Conservation (phyloP, 2,888 invertebrate genomes). For the Chrysina gloriosa region DNA sequence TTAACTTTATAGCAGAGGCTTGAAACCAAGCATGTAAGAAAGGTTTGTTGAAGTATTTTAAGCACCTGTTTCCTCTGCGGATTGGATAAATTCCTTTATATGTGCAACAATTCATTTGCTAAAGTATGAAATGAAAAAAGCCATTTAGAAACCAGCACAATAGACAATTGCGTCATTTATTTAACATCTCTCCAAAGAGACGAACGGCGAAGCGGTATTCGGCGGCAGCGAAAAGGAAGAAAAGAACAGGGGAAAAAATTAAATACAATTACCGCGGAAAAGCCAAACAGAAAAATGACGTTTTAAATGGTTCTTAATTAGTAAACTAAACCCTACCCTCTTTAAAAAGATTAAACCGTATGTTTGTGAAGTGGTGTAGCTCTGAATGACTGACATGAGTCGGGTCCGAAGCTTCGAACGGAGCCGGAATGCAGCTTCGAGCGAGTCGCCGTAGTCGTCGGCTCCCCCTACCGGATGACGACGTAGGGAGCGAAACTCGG, state of each 20-base stretch:
- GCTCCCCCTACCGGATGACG: conserved; percentile 21
- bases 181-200: conserved; percentile 22
- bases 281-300: conserved; percentile 64
- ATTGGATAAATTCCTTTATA: too few species aligned
- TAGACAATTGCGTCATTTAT: background rate
- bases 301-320: conserved; percentile 67
- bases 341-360: conserved; percentile 66
- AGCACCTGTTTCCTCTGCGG: too few species aligned
- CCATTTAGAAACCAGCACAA: background rate
- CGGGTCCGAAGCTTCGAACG: conserved; percentile 50
- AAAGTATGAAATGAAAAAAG: background rate
- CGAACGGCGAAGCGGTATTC: conserved; percentile 43
- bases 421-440: conserved; percentile 1
- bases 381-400: conserved; percentile 64
- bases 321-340: conserved; percentile 65
- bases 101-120: background rate
- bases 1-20: too few species aligned
- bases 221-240: conserved; percentile 9
- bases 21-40: too few species aligned
- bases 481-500: conserved; percentile 11
- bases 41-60: too few species aligned
- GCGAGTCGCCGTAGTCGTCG: conserved; percentile 5
- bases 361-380: conserved; percentile 66
- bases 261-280: conserved; percentile 56
- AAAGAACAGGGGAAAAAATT: conserved; percentile 50